These are phyloP conservation scores for Upupa epops DNA, from an alignment of 2,113 vertebrate species.

Conservation along the genomic window DNA sequence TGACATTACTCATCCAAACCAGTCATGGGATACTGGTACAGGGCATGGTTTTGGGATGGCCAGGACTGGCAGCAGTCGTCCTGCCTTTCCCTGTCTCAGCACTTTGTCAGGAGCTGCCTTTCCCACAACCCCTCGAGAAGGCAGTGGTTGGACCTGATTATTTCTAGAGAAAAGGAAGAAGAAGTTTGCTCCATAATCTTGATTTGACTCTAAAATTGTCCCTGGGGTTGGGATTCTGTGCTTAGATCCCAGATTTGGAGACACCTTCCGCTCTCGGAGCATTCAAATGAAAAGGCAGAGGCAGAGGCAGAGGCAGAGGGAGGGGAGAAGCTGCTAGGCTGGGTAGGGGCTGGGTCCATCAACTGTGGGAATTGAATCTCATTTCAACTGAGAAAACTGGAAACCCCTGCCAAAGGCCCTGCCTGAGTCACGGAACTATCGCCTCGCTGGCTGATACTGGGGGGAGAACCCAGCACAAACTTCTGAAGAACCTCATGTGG, in stretches of 20 bases:
- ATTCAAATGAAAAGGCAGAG: not conserved
- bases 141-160: not conserved
- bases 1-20: not conserved
- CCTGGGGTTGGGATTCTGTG: not conserved
- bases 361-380: conserved; percentile 20
- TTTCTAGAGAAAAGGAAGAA: not conserved
- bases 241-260: not conserved
- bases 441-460: not conserved
- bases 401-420: not conserved
- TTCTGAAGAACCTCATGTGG: not conserved
- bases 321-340: not conserved
- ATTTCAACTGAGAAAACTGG: not conserved
- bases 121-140: conserved; percentile 12
- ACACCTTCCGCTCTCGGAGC: not conserved
- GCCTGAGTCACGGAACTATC: not conserved
- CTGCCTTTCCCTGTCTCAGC: conserved; percentile 25
- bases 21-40: not conserved
- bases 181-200: not conserved
- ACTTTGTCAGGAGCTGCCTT: conserved; percentile 13
- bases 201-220: conserved; percentile 56
- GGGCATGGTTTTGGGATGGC: not conserved
- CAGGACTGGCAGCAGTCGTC: not conserved
- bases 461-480: not conserved
- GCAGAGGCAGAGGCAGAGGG: not conserved
- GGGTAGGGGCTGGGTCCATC: not conserved